Base-by-base conservation (phyloP, 1,140 invertebrate species). In the Zaprionus ghesquierei region DNA sequence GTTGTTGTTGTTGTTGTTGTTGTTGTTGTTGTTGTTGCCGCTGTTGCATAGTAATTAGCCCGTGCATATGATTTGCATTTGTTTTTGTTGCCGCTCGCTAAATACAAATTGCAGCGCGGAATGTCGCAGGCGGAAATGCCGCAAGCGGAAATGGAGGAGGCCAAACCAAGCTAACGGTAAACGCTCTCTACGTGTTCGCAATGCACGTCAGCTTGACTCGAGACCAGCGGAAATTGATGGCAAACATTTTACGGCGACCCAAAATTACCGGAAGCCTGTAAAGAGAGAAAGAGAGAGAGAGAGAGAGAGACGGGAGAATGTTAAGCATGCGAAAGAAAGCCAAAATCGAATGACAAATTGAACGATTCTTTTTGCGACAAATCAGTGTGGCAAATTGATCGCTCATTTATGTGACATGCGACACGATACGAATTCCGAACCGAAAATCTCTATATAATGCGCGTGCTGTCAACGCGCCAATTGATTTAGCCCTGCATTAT, bases 201-300 rank as follows among this genome's bases (percentile, higher is more conserved):
- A 10, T 56, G 23, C 56, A 18, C 55, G 27, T 59, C 50, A 61
- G 54, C 25, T 31, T 50, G 61, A 68, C 65, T 66, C 54, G 75
- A 60, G 64, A 46, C 70, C 22, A 68, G 38, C 84, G 84, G 84
- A 89, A 89, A 89, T 89, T 89, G 80, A 77, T 78, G 69, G 85
- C 84, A 89, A 89, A 84, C 77, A 89, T 89, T 89, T 89, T 80
- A 89, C 73, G 74, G 56, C 74, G 65, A 15, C 35, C 35, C 85
- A 63, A 73, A 89, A 84, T 84, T 56, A 69, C 70, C 85, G 84
- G 77, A 89, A 89, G 70, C 73, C 69, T 61, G 25, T 54, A 58
- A 77, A 77, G 79, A 74, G 35, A 41, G 35, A 72, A 31, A 73
- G 62, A 29, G 27, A 29, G 2, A 5, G 6, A 29, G 27, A 29